Conservation (phyloP, 1,140 invertebrate genomes). For the Hycleus cichorii region DNA sequence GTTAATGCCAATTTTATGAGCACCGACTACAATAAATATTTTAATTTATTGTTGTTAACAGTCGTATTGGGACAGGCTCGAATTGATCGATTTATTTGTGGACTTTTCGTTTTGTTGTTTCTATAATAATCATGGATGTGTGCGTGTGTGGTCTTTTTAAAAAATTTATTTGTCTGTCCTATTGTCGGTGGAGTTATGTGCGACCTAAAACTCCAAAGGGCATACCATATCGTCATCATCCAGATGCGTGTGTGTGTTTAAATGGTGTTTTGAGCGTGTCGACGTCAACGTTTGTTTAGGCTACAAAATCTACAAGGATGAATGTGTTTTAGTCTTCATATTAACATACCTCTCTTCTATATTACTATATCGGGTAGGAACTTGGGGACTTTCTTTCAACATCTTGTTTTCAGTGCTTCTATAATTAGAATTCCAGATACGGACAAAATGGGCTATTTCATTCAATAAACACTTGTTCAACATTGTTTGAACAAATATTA, state of each 20-base stretch:
- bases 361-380: too few species aligned
- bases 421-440: constrained; percentile 13
- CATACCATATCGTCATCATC: too few species aligned
- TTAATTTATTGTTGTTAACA: constrained; percentile 5
- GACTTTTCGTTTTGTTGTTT: too few species aligned
- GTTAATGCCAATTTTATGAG: constrained; percentile 12
- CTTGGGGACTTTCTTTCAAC: neutral
- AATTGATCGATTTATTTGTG: too few species aligned
- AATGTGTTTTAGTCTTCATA: constrained; percentile 2
- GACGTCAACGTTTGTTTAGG: constrained; percentile 25
- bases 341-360: constrained; percentile 2
- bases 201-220: too few species aligned
- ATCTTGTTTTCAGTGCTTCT: neutral
- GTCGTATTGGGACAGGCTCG: too few species aligned
- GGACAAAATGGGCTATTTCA: neutral
- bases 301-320: constrained; percentile 17
- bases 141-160: too few species aligned
- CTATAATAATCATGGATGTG: too few species aligned
- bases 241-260: constrained; percentile 20
- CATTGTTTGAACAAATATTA: too few species aligned
- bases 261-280: constrained; percentile 24
- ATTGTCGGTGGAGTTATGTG: too few species aligned
- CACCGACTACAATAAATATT: constrained; percentile 11
- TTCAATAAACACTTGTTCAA: constrained; percentile 8
- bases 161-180: too few species aligned